Percentiles rank a stretch among this genome's conserved stretches.
phyloP scores from a whole-genome alignment of 2,797 vertebrate species.

The Anas flavirostris region DNA sequence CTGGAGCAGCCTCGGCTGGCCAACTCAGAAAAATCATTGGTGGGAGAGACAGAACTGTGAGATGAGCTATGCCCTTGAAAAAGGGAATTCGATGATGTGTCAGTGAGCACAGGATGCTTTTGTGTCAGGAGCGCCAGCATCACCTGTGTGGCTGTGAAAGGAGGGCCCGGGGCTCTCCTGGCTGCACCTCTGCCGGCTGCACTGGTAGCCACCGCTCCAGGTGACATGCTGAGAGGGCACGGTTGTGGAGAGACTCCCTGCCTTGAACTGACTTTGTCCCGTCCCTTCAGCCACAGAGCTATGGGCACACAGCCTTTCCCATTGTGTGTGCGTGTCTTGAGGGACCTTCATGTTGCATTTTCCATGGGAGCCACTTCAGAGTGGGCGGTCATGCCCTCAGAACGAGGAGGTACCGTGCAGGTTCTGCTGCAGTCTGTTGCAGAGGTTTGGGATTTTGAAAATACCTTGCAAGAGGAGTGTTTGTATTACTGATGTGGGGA shows the following conservation, averaged over 20 bases:
- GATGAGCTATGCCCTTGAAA: not conserved
- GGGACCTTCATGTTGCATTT: not conserved
- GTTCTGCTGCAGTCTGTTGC: not conserved
- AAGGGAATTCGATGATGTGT: not conserved
- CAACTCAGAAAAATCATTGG: not conserved
- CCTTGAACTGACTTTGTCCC: not conserved
- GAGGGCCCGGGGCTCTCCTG: not conserved
- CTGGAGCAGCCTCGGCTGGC: not conserved
- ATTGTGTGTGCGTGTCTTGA: not conserved
- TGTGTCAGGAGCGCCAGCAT: not conserved
- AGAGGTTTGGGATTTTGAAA: not conserved
- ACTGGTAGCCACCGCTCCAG: not conserved
- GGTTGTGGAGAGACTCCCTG: not conserved
- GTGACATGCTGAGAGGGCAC: not conserved
- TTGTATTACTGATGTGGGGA: not conserved
- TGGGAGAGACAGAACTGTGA: not conserved
- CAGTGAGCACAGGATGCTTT: not conserved
- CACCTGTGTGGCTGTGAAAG: not conserved
- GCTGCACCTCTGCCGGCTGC: not conserved
- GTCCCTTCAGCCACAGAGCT: not conserved
- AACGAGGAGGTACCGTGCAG: not conserved
- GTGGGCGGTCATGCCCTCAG: not conserved
- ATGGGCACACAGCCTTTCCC: not conserved
- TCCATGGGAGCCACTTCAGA: slow-evolving; percentile 40
- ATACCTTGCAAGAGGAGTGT: not conserved